Evolutionary conservation across 1,140 invertebrate species (phyloP).

Genomic region (Habropoda laboriosa): DNA sequence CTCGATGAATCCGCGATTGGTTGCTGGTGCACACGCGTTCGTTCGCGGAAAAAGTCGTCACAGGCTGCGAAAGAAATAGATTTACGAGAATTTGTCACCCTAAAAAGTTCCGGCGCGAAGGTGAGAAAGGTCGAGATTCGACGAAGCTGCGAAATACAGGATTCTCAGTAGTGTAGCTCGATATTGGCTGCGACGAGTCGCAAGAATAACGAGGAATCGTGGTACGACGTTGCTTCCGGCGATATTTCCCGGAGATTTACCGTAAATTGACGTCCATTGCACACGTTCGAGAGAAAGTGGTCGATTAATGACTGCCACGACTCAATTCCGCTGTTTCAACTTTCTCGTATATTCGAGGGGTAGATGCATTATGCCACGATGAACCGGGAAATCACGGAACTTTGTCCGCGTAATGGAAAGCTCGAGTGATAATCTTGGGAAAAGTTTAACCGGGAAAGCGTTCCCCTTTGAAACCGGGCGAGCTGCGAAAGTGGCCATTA

Average conservation of each 20-base stretch:
- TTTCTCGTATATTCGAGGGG: neutral
- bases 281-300: neutral
- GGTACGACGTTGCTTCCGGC: neutral
- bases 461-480: neutral
- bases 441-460: neutral
- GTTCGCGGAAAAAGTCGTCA: neutral
- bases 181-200: neutral
- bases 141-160: neutral
- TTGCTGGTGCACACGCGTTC: neutral
- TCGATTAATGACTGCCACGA: constrained; percentile 6
- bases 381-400: neutral
- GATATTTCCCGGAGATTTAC: constrained; percentile 8
- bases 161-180: constrained; percentile 13
- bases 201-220: neutral
- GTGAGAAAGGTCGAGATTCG: neutral
- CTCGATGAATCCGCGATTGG: neutral
- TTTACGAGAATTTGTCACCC: no score
- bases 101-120: no score
- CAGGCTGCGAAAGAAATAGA: neutral
- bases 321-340: neutral
- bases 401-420: neutral
- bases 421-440: neutral
- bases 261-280: neutral
- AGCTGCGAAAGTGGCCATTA: neutral
- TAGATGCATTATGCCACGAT: neutral